Percentiles rank a stretch among this genome's conserved stretches.
Evolutionary conservation across 2,113 vertebrate species (phyloP).

Genomic region (Pomatostomus ruficeps): DNA sequence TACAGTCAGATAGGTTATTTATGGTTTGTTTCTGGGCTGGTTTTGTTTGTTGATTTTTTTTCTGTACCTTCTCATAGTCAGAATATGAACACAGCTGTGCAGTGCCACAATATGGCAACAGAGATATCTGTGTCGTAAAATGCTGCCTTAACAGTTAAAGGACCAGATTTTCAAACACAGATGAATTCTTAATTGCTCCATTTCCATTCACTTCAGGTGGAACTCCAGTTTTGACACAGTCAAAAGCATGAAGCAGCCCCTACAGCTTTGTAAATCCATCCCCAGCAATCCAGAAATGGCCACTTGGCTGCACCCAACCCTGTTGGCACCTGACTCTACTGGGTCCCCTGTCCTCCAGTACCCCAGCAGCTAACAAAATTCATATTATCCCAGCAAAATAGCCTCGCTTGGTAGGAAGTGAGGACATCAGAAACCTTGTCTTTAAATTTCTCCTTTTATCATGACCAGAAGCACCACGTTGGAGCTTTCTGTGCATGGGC

Average conservation of each 20-base stretch:
- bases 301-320: neutral
- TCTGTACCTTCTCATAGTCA: neutral
- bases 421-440: neutral
- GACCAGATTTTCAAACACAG: neutral
- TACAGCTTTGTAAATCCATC: neutral
- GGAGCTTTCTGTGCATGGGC: fast-evolving
- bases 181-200: neutral
- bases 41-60: neutral
- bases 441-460: neutral
- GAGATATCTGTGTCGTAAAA: neutral
- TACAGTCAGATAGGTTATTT: neutral
- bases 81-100: neutral
- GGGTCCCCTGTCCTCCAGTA: fast-evolving
- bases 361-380: neutral
- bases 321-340: fast-evolving
- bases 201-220: neutral
- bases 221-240: neutral
- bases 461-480: neutral
- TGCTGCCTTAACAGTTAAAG: neutral
- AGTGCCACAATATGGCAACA: neutral
- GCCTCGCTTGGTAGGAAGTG: neutral
- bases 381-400: fast-evolving
- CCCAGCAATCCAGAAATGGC: neutral
- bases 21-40: neutral
- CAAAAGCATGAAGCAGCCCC: neutral